Evolutionary conservation across 2,888 invertebrate genomes (phyloP).

Genomic region (Polydrusus tereticollis): DNA sequence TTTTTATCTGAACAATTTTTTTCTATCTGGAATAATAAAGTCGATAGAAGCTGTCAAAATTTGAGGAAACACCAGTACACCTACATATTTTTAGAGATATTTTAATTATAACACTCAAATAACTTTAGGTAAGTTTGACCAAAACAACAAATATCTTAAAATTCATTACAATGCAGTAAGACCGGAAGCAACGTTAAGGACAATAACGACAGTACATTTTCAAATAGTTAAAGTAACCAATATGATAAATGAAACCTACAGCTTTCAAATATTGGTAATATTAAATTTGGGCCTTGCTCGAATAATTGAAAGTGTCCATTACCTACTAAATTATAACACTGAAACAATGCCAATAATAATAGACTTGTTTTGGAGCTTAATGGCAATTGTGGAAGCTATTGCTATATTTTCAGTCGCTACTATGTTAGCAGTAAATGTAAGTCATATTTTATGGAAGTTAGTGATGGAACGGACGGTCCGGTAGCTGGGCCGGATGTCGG

Average conservation of each 20-base stretch:
- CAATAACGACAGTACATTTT: constrained; percentile 27
- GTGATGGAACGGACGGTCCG: no score
- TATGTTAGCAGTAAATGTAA: constrained; percentile 27
- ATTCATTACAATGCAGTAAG: constrained; percentile 10
- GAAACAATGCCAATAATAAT: constrained; percentile 1
- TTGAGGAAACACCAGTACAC: no score
- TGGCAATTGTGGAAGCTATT: constrained; percentile 22
- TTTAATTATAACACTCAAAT: no score
- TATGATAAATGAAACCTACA: constrained; percentile 30
- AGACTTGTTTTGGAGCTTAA: constrained; percentile 30
- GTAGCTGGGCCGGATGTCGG: no score
- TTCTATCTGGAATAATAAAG: no score
- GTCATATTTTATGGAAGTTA: no score
- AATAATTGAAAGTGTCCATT: constrained; percentile 23
- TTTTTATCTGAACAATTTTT: no score
- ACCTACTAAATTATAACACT: constrained; percentile 7
- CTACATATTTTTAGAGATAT: no score
- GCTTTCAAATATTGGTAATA: constrained; percentile 34
- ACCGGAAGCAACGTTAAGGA: constrained; percentile 22
- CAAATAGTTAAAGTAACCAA: constrained; percentile 29
- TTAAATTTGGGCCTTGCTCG: constrained; percentile 13
- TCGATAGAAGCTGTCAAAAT: no score
- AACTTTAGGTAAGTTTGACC: constrained; percentile 27
- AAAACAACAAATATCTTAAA: background rate
- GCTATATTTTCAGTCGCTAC: constrained; percentile 21